A percentile compares a stretch with the other conserved stretches of the same genome.
Evolutionary conservation across 2,888 invertebrate genomes (phyloP).

Genomic region (Bruchidius siliquastri): DNA sequence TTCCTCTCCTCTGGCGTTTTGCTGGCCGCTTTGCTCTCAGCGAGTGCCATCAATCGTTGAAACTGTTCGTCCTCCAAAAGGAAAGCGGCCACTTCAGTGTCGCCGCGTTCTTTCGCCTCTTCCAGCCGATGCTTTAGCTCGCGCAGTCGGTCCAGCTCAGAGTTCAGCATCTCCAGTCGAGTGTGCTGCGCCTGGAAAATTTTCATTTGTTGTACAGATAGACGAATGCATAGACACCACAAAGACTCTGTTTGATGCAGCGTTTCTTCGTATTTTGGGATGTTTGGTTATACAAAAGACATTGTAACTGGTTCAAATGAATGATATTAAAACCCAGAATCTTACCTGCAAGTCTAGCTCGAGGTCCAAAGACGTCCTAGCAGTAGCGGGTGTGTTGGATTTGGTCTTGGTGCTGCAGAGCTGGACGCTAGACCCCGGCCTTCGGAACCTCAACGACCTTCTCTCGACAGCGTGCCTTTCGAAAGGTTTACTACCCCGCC

Average conservation of each 20-base stretch:
- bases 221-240: too few relatives aligned
- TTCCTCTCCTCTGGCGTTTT: constrained; percentile 62
- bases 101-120: constrained; percentile 69
- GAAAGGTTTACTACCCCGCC: constrained; percentile 70
- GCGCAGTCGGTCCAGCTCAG: constrained; percentile 76
- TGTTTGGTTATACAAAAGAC: too few relatives aligned
- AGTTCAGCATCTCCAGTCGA: constrained; percentile 73
- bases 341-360: constrained; percentile 73
- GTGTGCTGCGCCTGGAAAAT: constrained; percentile 71
- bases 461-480: constrained; percentile 87
- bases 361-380: constrained; percentile 85
- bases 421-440: constrained; percentile 52
- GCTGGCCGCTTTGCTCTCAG: constrained; percentile 50
- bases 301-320: too few relatives aligned
- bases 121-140: constrained; percentile 79
- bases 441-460: constrained; percentile 78
- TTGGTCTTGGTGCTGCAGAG: constrained; percentile 45
- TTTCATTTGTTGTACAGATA: too few relatives aligned
- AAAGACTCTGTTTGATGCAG: too few relatives aligned
- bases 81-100: constrained; percentile 79
- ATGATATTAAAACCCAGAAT: too few relatives aligned
- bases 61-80: constrained; percentile 83
- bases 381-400: constrained; percentile 46
- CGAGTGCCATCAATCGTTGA: constrained; percentile 63
- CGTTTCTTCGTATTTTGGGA: too few relatives aligned